Evolutionary conservation across 2,797 vertebrate genomes (phyloP), one percentile per base, ranked within the genome.

Genomic region (Cryptoprocta ferox): DNA sequence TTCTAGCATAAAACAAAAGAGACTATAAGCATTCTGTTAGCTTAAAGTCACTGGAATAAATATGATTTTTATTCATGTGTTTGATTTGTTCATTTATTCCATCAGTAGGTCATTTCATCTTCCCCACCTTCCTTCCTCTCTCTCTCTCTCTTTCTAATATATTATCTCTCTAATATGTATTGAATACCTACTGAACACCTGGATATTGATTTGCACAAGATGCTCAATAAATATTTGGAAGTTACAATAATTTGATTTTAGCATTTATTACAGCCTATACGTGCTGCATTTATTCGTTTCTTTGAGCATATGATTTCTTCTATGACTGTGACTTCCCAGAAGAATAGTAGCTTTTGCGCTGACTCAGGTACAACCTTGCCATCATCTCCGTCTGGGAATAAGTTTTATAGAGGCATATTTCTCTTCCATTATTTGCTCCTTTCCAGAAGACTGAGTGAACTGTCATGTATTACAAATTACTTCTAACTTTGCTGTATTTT

Each of bases 381-480:
- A 89, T 59, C 30, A 3, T 73, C 10, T 85, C 45, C 9, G 76
- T 91, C 66, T 75, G 61, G 56, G 68, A 63, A 83, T 65, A 66
- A 56, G 16, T 82, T 95, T 93, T 91, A 88, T 63, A 28, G 88
- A 91, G 32, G n/a, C 30, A 30, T 63, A 82, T 91, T 90, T 95
- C 89, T 94, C n/a, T 59, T 81, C 45, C 35, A 93, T 88, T 32
- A 68, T 85, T 59, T 87, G 88, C 71, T 84, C 30, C 13, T 80
- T 92, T 94, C 39, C 45, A 84, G 73, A 85, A 65, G 61, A 81
- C 53, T 63, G 39, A 88, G 4, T n/a, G 82, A 73, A 26, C 26
- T 39, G 42, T 37, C 71, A 35, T 59, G 2, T 42, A 35, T 73
- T 85, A 84, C 8, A 95, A 81, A 93, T 87, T 71, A 65, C 45